Evolutionary conservation across 2,888 invertebrate species (phyloP), one percentile per base, ranked within the genome.

Genomic region (Dolichomitus sp.): DNA sequence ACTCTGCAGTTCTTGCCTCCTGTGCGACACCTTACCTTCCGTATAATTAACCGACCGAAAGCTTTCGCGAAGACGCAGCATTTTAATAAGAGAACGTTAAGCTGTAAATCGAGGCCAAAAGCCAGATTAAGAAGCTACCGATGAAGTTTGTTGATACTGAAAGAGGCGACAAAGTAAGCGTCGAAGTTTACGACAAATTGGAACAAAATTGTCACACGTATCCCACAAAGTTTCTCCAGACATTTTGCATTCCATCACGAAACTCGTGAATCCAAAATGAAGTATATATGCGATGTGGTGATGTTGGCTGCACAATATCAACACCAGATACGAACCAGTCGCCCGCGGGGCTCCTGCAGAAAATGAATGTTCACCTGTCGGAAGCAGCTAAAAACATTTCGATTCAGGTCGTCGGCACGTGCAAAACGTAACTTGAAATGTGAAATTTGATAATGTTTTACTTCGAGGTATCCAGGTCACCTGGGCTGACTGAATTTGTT

Each of bases 341-440:
- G 48, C 11, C 66, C 57, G 68, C 59, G 65, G 45, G 42, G 1
- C 65, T 78, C 61, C 33, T 59, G 69, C 14, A 59, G 83, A 74
- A 81, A 83, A 83, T 37, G 63, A 57, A 45, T 75, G 48, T 80
- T 72, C 73, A 63, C 72, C 84, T 80, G 81, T 83, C 84, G 61
- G 42, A 74, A 83, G 63, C 78, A 75, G 80, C 83, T 74, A 79
- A 81, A 74, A 81, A 84, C 89, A 81, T 85, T 87, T 83, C 83
- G 81, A 84, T 84, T 65, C 73, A 65, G 76, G 81, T 66, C 80
- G 75, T 65, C 75, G 70, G 57, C 68, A 77, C 73, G 75, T 78
- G 81, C 75, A 69, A 76, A 83, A 80, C 85, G 81, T 80, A 84
- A 88, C 87, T 85, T 86, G 85, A 83, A 85, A 86, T 89, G 84